Base-by-base conservation (phyloP, 1,140 invertebrate genomes). In the Coboldia fuscipes region DNA sequence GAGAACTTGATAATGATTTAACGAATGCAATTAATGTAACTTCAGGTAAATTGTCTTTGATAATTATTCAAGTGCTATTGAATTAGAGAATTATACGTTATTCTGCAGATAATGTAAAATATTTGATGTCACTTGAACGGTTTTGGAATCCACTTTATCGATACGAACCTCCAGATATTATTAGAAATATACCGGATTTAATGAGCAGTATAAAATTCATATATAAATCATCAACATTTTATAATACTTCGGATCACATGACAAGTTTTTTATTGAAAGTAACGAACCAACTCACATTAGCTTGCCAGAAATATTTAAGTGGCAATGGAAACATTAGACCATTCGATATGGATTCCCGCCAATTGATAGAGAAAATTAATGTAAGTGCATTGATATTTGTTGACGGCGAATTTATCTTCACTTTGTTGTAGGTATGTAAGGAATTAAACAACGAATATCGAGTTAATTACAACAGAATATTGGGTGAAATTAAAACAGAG, bases 91-190 rank as follows among this genome's bases (percentile, higher is more conserved):
- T n/a, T n/a, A n/a, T n/a, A n/a, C n/a, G n/a, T n/a, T n/a, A n/a
- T n/a, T n/a, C n/a, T n/a, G n/a, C n/a, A 45, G 84, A 90, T 54
- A 92, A 89, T 53, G 75, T 89, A 0, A 80, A 78, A 44, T 90
- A 84, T 56, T 65, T 93, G 34, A 82, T 83, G 44, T 74, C 78
- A 26, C 59, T 92, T 39, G 79, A 88, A 47, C 78, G 79, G 52
- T 88, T 81, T 52, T 85, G 75, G 47, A 68, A 80, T 43, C 80
- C 82, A 0, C 59, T 93, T 13, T 85, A 88, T 46, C 61, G 61
- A 46, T 70, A 73, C 39, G 64, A 73, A 44, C 73, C 77, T 20
- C 61, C 68, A 6, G 63, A 69, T 41, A 76, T 83, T 50, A 65
- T 70, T 10, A 62, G 68, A 39, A 69, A 69, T 44, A 64, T 85